Evolutionary conservation across 2,888 invertebrate genomes (phyloP).

Genomic region (Troglohyphantes excavatus): DNA sequence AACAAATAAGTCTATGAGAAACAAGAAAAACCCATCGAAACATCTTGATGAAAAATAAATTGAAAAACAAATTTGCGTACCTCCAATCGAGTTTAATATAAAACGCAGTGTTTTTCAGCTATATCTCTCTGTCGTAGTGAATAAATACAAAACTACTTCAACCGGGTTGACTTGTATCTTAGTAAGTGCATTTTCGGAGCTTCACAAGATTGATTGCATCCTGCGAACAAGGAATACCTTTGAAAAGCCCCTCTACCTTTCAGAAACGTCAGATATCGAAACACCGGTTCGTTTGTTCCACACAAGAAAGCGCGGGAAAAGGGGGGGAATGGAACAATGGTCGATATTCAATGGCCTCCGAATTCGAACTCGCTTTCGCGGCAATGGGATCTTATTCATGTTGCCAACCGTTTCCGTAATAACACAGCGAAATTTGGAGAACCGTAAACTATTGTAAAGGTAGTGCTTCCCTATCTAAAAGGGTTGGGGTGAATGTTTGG

Average conservation of each 20-base stretch:
- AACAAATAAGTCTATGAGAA: too few species aligned
- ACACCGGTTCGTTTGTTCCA: constrained; percentile 5
- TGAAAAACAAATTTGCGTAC: too few species aligned
- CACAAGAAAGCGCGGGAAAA: not conserved
- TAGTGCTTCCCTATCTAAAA: not conserved
- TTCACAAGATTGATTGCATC: constrained; percentile 17
- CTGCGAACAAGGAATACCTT: not conserved
- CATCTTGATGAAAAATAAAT: too few species aligned
- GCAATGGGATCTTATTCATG: not conserved
- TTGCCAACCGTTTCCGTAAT: not conserved
- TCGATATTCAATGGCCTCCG: constrained; percentile 23
- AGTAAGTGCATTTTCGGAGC: constrained; percentile 20
- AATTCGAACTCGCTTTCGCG: constrained; percentile 2
- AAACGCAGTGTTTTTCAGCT: too few species aligned
- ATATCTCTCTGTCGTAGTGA: not conserved
- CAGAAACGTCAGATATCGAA: constrained; percentile 1
- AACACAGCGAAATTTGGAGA: not conserved
- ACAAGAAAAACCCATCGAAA: too few species aligned
- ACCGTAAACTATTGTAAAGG: not conserved
- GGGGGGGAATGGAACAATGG: constrained; percentile 10
- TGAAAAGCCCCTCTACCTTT: not conserved
- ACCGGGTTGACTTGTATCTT: not conserved
- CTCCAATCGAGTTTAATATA: too few species aligned
- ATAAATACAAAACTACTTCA: constrained; percentile 9
- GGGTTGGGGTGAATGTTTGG: not conserved